phyloP scores from a whole-genome alignment of 1,140 invertebrate species.

The Subanguina moxae region DNA sequence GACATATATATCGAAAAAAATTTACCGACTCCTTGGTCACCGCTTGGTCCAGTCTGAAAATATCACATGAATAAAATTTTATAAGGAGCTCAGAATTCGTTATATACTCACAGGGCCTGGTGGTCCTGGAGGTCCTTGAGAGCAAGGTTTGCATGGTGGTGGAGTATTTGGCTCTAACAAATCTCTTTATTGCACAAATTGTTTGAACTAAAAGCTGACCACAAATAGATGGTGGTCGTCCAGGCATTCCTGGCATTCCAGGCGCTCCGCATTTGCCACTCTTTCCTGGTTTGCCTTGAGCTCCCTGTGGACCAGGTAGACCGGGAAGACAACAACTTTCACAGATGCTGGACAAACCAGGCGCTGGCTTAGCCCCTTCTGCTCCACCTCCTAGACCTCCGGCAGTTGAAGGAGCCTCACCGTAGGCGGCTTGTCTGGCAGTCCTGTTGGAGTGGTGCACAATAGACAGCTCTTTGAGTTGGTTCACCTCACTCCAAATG shows the following conservation, averaged over 20 bases:
- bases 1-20: neutral
- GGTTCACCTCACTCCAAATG: conserved; percentile 36
- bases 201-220: neutral
- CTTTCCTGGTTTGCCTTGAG: conserved; percentile 16
- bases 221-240: conserved; percentile 22
- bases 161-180: conserved; percentile 21
- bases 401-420: conserved; percentile 22
- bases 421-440: conserved; percentile 36
- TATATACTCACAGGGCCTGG: conserved; percentile 23
- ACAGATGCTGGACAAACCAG: neutral
- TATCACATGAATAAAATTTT: neutral
- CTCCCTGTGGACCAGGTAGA: conserved; percentile 29
- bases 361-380: neutral
- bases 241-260: conserved; percentile 29
- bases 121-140: conserved; percentile 34
- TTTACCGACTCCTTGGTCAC: conserved; percentile 21
- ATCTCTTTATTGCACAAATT: conserved; percentile 1
- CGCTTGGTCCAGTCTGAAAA: conserved; percentile 5
- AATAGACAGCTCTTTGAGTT: conserved; percentile 29
- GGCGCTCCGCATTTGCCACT: conserved; percentile 18
- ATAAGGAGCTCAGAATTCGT: no score
- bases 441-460: conserved; percentile 30
- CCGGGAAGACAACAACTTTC: conserved; percentile 39
- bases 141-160: conserved; percentile 32
- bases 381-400: neutral